These are phyloP conservation scores for Aphidius ervi DNA, from an alignment of 1,140 invertebrate genomes.

Conservation along the genomic window DNA sequence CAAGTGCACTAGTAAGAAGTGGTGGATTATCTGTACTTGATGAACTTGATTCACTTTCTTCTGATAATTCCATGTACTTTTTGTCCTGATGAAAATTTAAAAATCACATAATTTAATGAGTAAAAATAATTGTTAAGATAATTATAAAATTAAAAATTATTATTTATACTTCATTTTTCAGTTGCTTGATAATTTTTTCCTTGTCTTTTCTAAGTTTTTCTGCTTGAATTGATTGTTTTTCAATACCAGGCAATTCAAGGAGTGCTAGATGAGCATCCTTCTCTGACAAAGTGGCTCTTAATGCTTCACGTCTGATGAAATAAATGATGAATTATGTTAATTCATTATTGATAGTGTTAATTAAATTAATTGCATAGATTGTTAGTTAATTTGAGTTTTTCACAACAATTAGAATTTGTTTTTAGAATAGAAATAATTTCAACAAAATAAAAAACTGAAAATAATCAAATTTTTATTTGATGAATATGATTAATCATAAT, in stretches of 20 bases:
- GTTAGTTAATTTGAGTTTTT: constrained; percentile 2
- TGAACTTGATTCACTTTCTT: constrained; percentile 24
- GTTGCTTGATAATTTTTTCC: constrained; percentile 60
- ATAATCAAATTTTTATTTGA: background rate
- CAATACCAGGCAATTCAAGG: constrained; percentile 71
- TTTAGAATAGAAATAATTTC: constrained; percentile 25
- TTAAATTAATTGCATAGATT: constrained; percentile 7
- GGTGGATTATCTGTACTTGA: constrained; percentile 29
- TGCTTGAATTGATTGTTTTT: constrained; percentile 59
- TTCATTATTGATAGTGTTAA: constrained; percentile 13
- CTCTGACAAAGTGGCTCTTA: constrained; percentile 77
- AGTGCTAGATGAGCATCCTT: constrained; percentile 82
- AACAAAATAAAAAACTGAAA: constrained; percentile 22
- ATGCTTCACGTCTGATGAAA: constrained; percentile 70
- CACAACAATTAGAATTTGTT: no score
- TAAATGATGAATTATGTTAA: background rate
- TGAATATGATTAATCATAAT: no score
- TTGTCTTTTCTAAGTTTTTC: constrained; percentile 63
- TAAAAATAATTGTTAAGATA: background rate
- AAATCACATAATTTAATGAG: no score
- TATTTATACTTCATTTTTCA: constrained; percentile 62
- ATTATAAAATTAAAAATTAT: background rate
- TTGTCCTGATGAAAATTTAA: constrained; percentile 33
- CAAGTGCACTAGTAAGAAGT: constrained; percentile 29
- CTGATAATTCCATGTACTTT: constrained; percentile 38